Base-by-base conservation (phyloP, 2,113 vertebrate genomes). In the Nibea coibor region DNA sequence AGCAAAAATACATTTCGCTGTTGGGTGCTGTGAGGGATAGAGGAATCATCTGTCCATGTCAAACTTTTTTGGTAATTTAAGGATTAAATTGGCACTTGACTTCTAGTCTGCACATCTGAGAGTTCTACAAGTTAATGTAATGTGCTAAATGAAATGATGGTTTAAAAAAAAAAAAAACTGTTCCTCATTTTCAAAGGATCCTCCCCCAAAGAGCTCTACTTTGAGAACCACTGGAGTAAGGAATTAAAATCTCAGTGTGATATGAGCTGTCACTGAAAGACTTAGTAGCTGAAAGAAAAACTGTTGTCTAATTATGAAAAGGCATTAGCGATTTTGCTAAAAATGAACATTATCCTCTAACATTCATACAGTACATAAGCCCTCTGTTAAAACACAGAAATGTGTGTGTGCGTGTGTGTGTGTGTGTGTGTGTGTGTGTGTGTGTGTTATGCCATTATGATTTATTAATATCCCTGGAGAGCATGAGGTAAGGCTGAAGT, bases 191-290 rank as follows among this genome's bases (percentile, higher is more conserved):
- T 71, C 26, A 59, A 74, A 75, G 26, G 19, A 59, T 26, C 48
- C 19, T 31, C n/a, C 28, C 3, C 26, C 10, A 42, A 61, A 45
- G 62, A 73, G 53, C 66, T 75, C 71, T 67, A 72, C 78, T 67
- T 43, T 42, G 66, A 72, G 47, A 77, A 53, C 53, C 59, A 47
- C 15, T 75, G 68, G 83, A 78, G 74, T 24, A 20, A 63, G 26
- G 61, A 80, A 75, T 79, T 74, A 77, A 1, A 75, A 56, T 81
- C 62, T 45, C 81, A 80, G 78, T 35, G 19, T 77, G 73, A 64
- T 47, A n/a, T 61, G 15, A 64, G 71, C 7, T 9, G 6, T 75
- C 72, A 78, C 62, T 76, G 53, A 84, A 73, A 79, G 71, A 72
- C 62, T 73, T 74, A 73, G 16, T 19, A 4, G 43, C 28, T 45